Evolutionary conservation across 2,797 vertebrate genomes (phyloP).

Genomic region (Balearica regulorum): DNA sequence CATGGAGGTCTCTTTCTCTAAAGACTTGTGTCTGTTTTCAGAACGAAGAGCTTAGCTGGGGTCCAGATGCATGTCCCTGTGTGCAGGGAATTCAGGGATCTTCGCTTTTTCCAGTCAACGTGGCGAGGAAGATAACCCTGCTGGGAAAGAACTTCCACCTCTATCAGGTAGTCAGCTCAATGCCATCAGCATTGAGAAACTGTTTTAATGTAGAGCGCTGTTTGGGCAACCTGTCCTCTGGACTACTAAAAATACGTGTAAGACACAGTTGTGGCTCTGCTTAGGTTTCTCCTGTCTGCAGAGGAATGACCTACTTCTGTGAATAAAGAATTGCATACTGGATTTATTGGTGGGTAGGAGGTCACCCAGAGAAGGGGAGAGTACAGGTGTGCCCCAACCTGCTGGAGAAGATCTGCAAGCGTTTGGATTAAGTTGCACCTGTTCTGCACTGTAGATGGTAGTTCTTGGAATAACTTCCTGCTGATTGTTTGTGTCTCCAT

Average conservation of each 20-base stretch:
- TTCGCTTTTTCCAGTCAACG: constrained; percentile 84
- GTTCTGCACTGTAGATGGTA: neutral
- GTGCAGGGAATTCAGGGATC: constrained; percentile 88
- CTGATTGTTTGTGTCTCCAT: neutral
- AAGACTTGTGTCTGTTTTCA: constrained; percentile 47
- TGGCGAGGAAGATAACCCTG: constrained; percentile 85
- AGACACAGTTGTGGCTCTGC: neutral
- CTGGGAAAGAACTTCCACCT: constrained; percentile 89
- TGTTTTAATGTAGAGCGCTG: neutral
- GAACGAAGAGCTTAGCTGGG: constrained; percentile 81
- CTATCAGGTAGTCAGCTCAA: constrained; percentile 80
- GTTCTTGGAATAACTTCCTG: neutral
- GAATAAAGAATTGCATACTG: neutral
- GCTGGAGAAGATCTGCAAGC: neutral
- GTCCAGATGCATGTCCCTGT: constrained; percentile 88
- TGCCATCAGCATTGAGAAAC: neutral
- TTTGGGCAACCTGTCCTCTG: neutral
- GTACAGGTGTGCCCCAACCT: neutral
- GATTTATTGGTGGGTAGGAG: neutral
- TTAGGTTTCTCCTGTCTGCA: neutral
- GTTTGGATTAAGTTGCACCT: neutral
- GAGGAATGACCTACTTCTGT: neutral
- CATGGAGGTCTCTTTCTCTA: neutral
- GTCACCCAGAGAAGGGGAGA: neutral
- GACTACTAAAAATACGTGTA: neutral